Evolutionary conservation across 2,113 vertebrate species (phyloP), one percentile per base, ranked within the genome.

Genomic region (Pagrus major): DNA sequence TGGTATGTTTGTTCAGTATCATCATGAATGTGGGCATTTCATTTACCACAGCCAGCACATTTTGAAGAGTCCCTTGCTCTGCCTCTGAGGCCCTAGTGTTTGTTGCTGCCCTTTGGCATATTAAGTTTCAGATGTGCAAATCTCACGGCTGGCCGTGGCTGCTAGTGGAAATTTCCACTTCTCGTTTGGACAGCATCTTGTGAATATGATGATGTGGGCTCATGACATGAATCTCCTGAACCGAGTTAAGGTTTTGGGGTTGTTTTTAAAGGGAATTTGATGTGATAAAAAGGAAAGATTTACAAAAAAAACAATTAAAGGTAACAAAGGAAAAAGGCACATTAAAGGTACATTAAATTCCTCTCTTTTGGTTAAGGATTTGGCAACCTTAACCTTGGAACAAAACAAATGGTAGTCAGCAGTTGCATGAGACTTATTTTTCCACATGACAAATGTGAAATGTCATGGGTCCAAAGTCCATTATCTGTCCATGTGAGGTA

Each of bases 121-220:
- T 93, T 92, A 90, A 79, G 88, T 95, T 95, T 95, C 94, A 94
- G 78, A 92, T 92, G 89, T 90, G 89, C 89, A 89, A 86, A 86
- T 80, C 83, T 89, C 75, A 81, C 49, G 75, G 75, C 70, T 49
- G 25, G 84, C 86, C 54, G 39, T 51, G 67, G 76, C 91, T 80
- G 79, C 88, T 80, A 86, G 94, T 95, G 94, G 94, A 95, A 95
- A 94, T 94, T 95, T 95, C 94, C 94, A 94, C 92, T 91, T 92
- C 87, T 88, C 73, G 84, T 80, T 88, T 54, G 51, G 81, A 84
- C 63, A 85, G 85, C 69, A 67, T 80, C 77, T 78, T 86, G 81
- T 89, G 84, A 89, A 81, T 88, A 71, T 51, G 56, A 63, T 60
- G 29, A 39, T 80, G 70, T 74, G 52, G 67, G 54, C 71, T 88